Evolutionary conservation across 2,888 invertebrate genomes (phyloP).

Genomic region (Criorhina ranunculi): DNA sequence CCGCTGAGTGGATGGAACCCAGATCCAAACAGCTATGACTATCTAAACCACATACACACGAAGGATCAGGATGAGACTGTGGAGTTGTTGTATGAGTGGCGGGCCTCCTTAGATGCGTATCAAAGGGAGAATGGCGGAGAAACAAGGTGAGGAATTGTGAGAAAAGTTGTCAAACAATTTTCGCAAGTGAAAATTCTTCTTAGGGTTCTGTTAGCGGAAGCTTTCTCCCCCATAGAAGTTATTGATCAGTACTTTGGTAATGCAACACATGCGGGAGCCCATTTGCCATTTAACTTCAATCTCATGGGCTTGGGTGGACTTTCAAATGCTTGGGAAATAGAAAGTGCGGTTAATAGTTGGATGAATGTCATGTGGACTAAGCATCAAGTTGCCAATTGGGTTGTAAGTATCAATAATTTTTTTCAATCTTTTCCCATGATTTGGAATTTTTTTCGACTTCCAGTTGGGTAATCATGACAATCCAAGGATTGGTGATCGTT

Average conservation of each 20-base stretch:
- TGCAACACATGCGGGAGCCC: conserved; percentile 84
- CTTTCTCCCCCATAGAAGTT: conserved; percentile 85
- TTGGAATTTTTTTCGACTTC: conserved; percentile 29
- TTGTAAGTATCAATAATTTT: conserved; percentile 84
- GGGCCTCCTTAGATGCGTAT: conserved; percentile 85
- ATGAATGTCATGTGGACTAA: conserved; percentile 85
- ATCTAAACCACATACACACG: conserved; percentile 87
- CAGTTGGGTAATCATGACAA: conserved; percentile 89
- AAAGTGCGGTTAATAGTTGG: conserved; percentile 86
- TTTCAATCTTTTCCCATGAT: neutral
- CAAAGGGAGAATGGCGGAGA: conserved; percentile 80
- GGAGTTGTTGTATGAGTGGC: conserved; percentile 86
- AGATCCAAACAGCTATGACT: conserved; percentile 86
- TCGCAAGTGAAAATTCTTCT: neutral
- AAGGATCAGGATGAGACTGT: conserved; percentile 87
- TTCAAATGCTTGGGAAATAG: conserved; percentile 86
- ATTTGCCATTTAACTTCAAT: conserved; percentile 89
- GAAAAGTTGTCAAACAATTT: no score
- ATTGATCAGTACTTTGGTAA: conserved; percentile 87
- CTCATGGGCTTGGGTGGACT: conserved; percentile 85
- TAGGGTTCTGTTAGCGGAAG: conserved; percentile 87
- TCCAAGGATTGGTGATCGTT: conserved; percentile 87
- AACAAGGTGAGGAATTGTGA: conserved; percentile 82
- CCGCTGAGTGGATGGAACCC: conserved; percentile 84
- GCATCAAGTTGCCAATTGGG: conserved; percentile 87